These are phyloP conservation scores for Actenoides hombroni DNA, from an alignment of 2,113 vertebrate genomes.

Conservation along the genomic window DNA sequence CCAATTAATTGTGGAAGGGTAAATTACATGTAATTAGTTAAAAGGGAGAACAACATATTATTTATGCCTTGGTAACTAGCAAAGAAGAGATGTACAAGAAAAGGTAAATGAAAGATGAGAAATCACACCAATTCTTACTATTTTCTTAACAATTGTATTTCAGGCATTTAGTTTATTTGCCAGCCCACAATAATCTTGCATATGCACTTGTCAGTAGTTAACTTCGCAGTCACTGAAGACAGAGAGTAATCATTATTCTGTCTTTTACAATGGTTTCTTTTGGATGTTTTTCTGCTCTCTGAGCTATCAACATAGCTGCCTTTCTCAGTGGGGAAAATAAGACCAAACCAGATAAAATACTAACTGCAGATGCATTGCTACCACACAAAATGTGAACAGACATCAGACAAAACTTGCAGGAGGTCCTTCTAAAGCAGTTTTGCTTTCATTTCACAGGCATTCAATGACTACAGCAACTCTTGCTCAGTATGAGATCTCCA, in stretches of 20 bases:
- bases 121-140: neutral
- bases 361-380: neutral
- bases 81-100: neutral
- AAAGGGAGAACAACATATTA: neutral
- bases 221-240: neutral
- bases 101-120: neutral
- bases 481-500: neutral
- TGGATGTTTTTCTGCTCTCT: neutral
- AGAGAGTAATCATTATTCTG: neutral
- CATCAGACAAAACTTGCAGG: neutral
- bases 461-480: neutral
- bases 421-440: neutral
- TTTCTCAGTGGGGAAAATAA: neutral
- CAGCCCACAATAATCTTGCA: neutral
- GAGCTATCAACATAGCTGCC: neutral
- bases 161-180: neutral
- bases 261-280: neutral
- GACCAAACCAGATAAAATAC: neutral
- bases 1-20: neutral
- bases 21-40: neutral
- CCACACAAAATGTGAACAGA: neutral
- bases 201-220: neutral
- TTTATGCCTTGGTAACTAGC: neutral
- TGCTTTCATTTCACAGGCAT: neutral
- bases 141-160: neutral